phyloP scores from a whole-genome alignment of 2,888 invertebrate genomes.

The Piscicola geometra region DNA sequence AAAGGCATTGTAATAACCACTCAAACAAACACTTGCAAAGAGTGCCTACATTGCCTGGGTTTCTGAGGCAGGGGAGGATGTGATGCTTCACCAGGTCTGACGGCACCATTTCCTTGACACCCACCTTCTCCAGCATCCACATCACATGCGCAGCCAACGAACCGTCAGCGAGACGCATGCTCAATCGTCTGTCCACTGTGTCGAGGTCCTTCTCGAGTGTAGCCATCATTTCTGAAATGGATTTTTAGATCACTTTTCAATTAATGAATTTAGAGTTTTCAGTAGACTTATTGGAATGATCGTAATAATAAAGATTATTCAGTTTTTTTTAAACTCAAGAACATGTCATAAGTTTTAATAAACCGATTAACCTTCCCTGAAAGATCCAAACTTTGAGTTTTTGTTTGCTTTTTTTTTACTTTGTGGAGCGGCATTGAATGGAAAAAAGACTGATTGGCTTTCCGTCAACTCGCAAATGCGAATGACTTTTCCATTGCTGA shows the following conservation, averaged over 20 bases:
- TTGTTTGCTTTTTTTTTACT: too few species aligned
- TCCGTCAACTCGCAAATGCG: constrained; percentile 46
- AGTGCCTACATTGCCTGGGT: too few species aligned
- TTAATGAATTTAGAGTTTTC: too few species aligned
- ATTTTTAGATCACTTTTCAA: too few species aligned
- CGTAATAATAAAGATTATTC: too few species aligned
- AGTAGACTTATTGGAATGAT: too few species aligned
- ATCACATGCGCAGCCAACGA: constrained; percentile 51
- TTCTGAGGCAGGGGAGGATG: constrained; percentile 49
- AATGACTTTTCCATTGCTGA: constrained; percentile 49
- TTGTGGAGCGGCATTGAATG: constrained; percentile 42
- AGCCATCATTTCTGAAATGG: not conserved
- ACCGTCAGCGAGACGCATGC: constrained; percentile 48
- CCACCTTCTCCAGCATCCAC: constrained; percentile 47
- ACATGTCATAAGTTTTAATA: too few species aligned
- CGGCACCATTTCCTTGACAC: constrained; percentile 48
- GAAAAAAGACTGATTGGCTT: constrained; percentile 49
- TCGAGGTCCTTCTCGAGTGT: not conserved
- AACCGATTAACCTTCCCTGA: too few species aligned
- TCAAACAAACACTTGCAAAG: too few species aligned
- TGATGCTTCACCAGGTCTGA: constrained; percentile 51
- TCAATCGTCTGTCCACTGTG: not conserved
- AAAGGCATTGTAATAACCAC: too few species aligned
- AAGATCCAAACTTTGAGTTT: too few species aligned
- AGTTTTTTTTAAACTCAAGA: too few species aligned